Base-by-base conservation (phyloP, 2,113 vertebrate genomes). In the Eretmochelys imbricata region DNA sequence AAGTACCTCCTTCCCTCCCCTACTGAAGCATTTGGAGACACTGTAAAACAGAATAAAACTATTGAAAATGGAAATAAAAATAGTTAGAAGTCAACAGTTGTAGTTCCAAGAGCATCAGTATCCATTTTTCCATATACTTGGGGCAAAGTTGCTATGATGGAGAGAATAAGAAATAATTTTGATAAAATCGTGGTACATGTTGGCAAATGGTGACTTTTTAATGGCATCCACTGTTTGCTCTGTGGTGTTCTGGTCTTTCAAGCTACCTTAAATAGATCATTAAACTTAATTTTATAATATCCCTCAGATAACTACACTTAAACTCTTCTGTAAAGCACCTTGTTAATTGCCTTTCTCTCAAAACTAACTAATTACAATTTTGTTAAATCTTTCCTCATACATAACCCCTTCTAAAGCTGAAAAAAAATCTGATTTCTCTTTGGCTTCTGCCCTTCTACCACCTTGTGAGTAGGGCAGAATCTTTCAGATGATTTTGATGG, bases 401-500 rank as follows among this genome's bases (percentile, higher is more conserved):
- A 1, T 53, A 87, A 55, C 8, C 62, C 49, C 54, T 90, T 72
- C 80, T 91, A 20, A 92, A 51, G 90, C 55, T 84, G 42, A 69
- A 50, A 83, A 90, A 91, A 88, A 16, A 48, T 1, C 42, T 84
- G 79, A 10, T 92, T 96, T 95, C 49, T 89, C 1, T 89, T 93
- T 85, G 42, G 46, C 54, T 93, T 14, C 69, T 91, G 25, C 10
- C 80, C 83, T 22, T 17, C 5, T 90, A 16, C 55, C 35, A 25
- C 27, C 2, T 22, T 16, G 87, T 78, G 38, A 86, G 76, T 11
- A 84, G 20, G 31, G 8, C 49, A 88, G 79, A 75, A 48, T 57
- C 75, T 94, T 96, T 27, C 25, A 90, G 93, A 82, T 89, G 80
- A 84, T 93, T 91, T 94, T 94, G 11, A 59, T 10, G 1, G 88